These are phyloP conservation scores for Caracal caracal DNA, from an alignment of 2,113 vertebrate species.

Conservation along the genomic window DNA sequence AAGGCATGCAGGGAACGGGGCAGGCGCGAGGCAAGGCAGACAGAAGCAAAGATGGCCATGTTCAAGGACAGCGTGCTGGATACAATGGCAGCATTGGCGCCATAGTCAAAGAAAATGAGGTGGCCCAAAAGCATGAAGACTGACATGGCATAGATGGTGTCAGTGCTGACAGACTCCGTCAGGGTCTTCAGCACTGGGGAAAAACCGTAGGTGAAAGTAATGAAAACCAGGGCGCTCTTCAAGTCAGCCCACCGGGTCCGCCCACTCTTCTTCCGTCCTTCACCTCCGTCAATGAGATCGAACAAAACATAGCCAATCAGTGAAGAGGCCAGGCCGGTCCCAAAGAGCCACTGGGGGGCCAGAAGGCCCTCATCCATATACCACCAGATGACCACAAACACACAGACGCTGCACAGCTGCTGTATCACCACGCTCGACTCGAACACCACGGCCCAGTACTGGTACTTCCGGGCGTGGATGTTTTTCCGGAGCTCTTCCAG, in stretches of 20 bases:
- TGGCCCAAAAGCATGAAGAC: slow-evolving; percentile 96
- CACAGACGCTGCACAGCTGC: slow-evolving; percentile 95
- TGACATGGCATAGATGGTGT: slow-evolving; percentile 98
- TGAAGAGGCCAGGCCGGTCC: slow-evolving; percentile 86
- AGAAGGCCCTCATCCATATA: slow-evolving; percentile 95
- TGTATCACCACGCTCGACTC: slow-evolving; percentile 94
- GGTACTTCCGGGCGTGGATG: slow-evolving; percentile 92
- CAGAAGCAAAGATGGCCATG: slow-evolving; percentile 96
- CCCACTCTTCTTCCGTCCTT: slow-evolving; percentile 81
- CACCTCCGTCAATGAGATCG: slow-evolving; percentile 85
- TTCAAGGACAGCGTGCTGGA: slow-evolving; percentile 96
- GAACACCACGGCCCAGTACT: slow-evolving; percentile 92
- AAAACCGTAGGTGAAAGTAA: slow-evolving; percentile 96
- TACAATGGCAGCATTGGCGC: slow-evolving; percentile 91
- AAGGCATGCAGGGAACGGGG: slow-evolving; percentile 95
- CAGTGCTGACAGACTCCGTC: slow-evolving; percentile 97
- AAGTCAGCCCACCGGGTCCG: slow-evolving; percentile 92
- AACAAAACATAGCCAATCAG: slow-evolving; percentile 93
- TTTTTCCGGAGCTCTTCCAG: slow-evolving; percentile 95
- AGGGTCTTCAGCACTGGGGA: slow-evolving; percentile 96
- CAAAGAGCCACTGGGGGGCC: slow-evolving; percentile 89
- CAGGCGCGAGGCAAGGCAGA: slow-evolving; percentile 95
- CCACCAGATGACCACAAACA: slow-evolving; percentile 95
- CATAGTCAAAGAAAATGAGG: slow-evolving; percentile 95
- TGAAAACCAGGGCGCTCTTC: slow-evolving; percentile 93